phyloP scores from a whole-genome alignment of 2,888 invertebrate genomes.

The Margaritifera margaritifera region DNA sequence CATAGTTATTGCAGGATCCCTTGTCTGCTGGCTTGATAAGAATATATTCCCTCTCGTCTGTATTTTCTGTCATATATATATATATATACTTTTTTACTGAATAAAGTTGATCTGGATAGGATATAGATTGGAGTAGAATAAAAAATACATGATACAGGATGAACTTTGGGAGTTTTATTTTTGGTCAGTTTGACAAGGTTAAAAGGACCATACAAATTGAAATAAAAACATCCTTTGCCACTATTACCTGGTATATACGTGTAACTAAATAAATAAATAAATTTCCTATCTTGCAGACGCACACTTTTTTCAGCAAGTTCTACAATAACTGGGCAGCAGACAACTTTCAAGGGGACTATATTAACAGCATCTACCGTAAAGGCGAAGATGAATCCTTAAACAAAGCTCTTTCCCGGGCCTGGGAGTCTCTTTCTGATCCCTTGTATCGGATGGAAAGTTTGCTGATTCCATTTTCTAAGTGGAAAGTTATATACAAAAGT shows the following conservation, averaged over 20 bases:
- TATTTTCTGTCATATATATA: too few relatives aligned
- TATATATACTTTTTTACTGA: too few relatives aligned
- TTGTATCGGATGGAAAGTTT: constrained; percentile 8
- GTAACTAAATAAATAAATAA: neutral
- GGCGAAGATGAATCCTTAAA: neutral
- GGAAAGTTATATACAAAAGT: too few relatives aligned
- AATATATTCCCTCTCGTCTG: too few relatives aligned
- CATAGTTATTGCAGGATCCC: too few relatives aligned
- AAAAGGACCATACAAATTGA: neutral
- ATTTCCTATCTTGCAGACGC: neutral
- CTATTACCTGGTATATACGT: neutral
- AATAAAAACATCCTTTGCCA: neutral
- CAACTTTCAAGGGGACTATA: constrained; percentile 21
- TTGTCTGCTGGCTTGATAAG: too few relatives aligned
- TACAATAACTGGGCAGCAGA: constrained; percentile 10
- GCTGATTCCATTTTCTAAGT: neutral
- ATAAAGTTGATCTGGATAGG: too few relatives aligned
- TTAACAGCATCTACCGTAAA: constrained; percentile 14
- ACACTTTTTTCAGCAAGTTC: constrained; percentile 10
- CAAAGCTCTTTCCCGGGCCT: neutral
- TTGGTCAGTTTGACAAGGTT: too few relatives aligned
- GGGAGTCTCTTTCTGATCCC: neutral
- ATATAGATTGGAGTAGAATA: too few relatives aligned
- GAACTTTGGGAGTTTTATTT: too few relatives aligned
- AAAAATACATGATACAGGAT: too few relatives aligned